A percentile compares a stretch with the other conserved stretches of the same genome.
Conservation (phyloP, 2,113 vertebrate species). For the Donacobius atricapilla region DNA sequence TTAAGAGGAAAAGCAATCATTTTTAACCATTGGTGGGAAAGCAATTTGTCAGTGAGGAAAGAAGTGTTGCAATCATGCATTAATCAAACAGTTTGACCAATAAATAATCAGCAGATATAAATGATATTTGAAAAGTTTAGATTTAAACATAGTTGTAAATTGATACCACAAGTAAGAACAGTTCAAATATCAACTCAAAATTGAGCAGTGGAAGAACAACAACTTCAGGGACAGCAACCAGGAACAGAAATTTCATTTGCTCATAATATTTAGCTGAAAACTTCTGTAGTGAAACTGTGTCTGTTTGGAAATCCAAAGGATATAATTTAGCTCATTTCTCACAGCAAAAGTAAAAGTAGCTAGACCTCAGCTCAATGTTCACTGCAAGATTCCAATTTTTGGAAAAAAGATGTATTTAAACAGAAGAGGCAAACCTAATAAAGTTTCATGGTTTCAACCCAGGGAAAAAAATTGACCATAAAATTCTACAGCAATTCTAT, state of each 20-base stretch:
- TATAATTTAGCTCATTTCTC: not conserved
- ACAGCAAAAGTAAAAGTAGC: not conserved
- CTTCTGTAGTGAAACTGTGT: not conserved
- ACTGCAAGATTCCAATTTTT: not conserved
- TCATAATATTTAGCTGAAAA: not conserved
- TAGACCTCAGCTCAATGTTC: not conserved
- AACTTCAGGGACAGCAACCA: not conserved
- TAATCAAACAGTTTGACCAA: constrained; percentile 57
- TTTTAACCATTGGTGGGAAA: constrained; percentile 64
- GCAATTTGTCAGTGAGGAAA: constrained; percentile 38
- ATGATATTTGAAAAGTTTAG: constrained; percentile 44
- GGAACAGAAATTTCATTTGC: not conserved
- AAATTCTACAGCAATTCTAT: not conserved
- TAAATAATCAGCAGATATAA: constrained; percentile 56
- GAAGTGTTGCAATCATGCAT: constrained; percentile 52
- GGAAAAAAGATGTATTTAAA: not conserved
- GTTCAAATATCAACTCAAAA: not conserved
- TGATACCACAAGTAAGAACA: constrained; percentile 7
- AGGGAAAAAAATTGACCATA: not conserved
- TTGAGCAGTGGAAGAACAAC: not conserved
- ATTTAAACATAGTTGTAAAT: constrained; percentile 10
- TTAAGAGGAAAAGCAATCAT: constrained; percentile 62
- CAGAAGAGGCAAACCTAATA: not conserved
- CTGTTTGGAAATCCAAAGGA: not conserved
- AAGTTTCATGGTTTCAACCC: not conserved